A percentile compares a stretch with the other conserved stretches of the same genome.
phyloP scores from a whole-genome alignment of 2,113 vertebrate species.

The Callorhinus ursinus region DNA sequence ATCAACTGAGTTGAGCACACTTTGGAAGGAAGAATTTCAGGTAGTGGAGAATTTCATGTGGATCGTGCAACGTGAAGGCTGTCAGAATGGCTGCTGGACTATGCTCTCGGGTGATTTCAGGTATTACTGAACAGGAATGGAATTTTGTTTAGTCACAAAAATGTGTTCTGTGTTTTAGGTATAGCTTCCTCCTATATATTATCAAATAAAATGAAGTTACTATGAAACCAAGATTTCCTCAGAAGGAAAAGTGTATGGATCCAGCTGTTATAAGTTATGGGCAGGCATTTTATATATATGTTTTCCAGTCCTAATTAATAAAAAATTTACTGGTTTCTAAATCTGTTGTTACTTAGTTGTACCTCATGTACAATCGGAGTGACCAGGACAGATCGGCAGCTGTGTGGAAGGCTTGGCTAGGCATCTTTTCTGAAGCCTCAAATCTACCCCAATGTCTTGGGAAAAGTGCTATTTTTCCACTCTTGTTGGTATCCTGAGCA shows the following conservation, averaged over 20 bases:
- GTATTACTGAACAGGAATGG: background rate
- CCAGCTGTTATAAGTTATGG: background rate
- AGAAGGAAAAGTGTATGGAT: background rate
- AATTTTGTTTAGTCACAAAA: background rate
- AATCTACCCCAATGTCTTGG: background rate
- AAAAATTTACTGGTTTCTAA: background rate
- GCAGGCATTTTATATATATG: background rate
- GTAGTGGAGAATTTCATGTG: background rate
- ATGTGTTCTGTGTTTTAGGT: background rate
- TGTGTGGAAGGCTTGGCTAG: background rate
- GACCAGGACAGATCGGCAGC: background rate
- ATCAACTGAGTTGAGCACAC: background rate
- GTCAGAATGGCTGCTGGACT: background rate
- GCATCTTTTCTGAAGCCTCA: background rate
- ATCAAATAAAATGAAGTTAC: background rate
- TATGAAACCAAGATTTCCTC: background rate
- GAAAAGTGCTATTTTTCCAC: background rate
- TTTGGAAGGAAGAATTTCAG: background rate
- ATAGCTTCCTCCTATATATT: background rate
- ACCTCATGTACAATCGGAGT: background rate
- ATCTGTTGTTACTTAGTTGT: constrained; percentile 27
- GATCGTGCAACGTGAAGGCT: background rate
- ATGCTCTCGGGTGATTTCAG: background rate
- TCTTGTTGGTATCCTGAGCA: background rate
- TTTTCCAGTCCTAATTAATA: constrained; percentile 18